Evolutionary conservation across 2,888 invertebrate species (phyloP), one percentile per base, ranked within the genome.

Genomic region (Tachina fera): DNA sequence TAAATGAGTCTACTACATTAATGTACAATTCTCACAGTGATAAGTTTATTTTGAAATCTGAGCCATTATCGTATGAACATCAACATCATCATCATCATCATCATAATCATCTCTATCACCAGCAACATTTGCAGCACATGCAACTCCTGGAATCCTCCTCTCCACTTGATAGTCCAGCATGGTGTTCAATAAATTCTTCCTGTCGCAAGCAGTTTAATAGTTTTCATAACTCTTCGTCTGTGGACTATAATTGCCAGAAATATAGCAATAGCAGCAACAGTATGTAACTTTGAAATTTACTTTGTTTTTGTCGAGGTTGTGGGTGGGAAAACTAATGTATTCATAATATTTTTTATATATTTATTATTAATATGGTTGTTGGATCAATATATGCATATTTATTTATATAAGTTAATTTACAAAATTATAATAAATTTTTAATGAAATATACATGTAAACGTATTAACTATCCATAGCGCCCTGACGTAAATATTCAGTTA

Each of bases 1-100:
- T 86, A 31, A 86, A 76, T 77, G 86, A 86, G 51, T 72, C 83
- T 4, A 61, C 71, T 10, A 86, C 82, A 1, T 70, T 83, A 3
- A 63, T 79, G 39, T 70, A 75, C 13, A 83, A 80, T 56, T 83
- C 83, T 14, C 77, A 83, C 45, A 79, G 86, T 83, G 86, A 86
- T 80, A 86, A 83, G 61, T 83, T 86, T 68, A 60, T 86, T 43
- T 72, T 86, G 9, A 83, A 86, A 86, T 86, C 86, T 22, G 86
- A 86, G 51, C 83, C 86, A 13, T 56, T 82, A 75, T 14, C 78
- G 9, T 87, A 78, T 72, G 75, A 81, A 43, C 71, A 82, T 6
- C 65, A 58, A 16, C 51, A 76, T 39, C 63, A 70, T 9, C 71
- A 82, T 6, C 65, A 58, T 14, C 51, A 76, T 39, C 63, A 70